Conservation (phyloP, 2,888 invertebrate genomes). For the Eupithecia subumbrata region DNA sequence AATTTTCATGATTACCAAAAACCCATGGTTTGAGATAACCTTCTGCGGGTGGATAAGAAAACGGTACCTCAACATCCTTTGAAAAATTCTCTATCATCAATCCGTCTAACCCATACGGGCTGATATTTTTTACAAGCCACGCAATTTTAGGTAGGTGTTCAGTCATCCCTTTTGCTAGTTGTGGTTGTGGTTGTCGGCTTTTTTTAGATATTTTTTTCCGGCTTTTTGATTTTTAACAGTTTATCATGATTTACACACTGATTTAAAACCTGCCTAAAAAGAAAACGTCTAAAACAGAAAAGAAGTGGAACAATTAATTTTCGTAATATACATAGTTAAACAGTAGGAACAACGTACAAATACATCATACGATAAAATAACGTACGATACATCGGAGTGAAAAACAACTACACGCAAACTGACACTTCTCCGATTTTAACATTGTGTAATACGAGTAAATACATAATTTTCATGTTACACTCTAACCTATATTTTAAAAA, state of each 20-base stretch:
- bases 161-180: constrained; percentile 47
- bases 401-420: no score
- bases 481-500: no score
- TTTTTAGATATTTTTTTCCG: constrained; percentile 1
- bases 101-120: constrained; percentile 58
- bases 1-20: constrained; percentile 31
- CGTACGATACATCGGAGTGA: no score
- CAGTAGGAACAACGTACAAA: no score
- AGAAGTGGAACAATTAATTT: neutral
- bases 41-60: constrained; percentile 55
- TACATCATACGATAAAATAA: no score
- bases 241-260: no score
- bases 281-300: neutral
- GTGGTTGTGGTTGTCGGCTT: constrained; percentile 1
- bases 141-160: constrained; percentile 59
- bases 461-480: no score
- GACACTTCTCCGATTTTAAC: neutral
- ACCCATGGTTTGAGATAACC: constrained; percentile 34
- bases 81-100: constrained; percentile 64
- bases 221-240: neutral
- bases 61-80: constrained; percentile 51
- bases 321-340: neutral
- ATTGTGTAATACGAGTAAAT: neutral
- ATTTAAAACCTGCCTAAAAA: no score
- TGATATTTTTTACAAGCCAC: constrained; percentile 61